Percentiles rank a stretch among this genome's conserved stretches.
Evolutionary conservation across 2,113 vertebrate species (phyloP).

Genomic region (Megaleporinus macrocephalus): DNA sequence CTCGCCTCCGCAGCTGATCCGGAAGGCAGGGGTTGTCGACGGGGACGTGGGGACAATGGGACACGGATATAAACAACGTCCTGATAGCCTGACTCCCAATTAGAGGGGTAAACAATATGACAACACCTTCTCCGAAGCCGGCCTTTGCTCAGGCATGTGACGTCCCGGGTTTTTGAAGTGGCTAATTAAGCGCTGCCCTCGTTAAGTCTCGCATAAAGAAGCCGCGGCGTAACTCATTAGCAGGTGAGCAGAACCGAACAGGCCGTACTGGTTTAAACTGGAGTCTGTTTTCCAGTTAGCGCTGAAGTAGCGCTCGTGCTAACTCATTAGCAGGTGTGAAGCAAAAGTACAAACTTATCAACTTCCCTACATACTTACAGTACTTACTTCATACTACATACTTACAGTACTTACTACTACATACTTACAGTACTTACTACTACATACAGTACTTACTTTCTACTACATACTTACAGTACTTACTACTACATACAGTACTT

Average conservation of each 20-base stretch:
- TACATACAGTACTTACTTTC: no score
- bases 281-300: no score
- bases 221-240: not conserved
- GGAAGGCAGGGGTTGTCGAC: not conserved
- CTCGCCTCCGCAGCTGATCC: not conserved
- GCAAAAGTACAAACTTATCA: no score
- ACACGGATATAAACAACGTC: not conserved
- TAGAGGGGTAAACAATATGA: not conserved
- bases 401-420: no score
- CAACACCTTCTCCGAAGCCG: not conserved
- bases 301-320: no score
- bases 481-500: no score
- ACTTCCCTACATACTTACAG: no score
- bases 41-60: not conserved
- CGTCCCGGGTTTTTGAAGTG: not conserved
- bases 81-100: slow-evolving; percentile 4
- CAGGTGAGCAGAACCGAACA: not conserved
- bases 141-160: not conserved
- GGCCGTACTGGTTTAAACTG: no score
- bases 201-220: not conserved
- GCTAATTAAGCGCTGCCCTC: slow-evolving; percentile 1
- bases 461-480: no score
- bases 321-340: not conserved
- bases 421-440: no score
- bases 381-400: no score